Base-by-base conservation (phyloP, 2,113 vertebrate species). In the Geococcyx californianus region DNA sequence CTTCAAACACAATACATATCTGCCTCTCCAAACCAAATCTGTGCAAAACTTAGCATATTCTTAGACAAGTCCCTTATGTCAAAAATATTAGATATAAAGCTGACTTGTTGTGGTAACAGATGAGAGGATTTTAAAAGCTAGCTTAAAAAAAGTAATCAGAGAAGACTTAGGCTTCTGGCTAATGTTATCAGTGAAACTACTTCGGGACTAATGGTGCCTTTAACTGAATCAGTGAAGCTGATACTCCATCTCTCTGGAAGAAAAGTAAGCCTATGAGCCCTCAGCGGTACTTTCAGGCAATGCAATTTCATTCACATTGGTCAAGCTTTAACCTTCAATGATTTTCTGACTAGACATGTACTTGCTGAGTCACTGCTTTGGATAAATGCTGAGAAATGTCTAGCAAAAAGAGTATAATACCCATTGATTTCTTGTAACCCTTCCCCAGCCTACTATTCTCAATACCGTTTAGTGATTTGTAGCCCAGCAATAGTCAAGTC, bases 401-500 rank as follows among this genome's bases (percentile, higher is more conserved):
- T 8, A 52, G 15, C 9, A 44, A 52, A 84, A 92, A 10, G 11
- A 55, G 5, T 25, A n/a, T 52, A 84, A 80, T 49, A 52, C 21
- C 42, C 23, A 89, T 70, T 52, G 34, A 29, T 77, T 89, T 86
- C 33, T 72, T 51, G 7, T n/a, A 58, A 59, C 18, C 49, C 44
- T 68, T 89, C 52, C 25, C 23, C 11, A 76, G 1, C 4, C 31
- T 82, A 59, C 10, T 31, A 26, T 47, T 66, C 34, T 94, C 24
- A 20, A 38, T 40, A 78, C 38, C 11, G 6, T 72, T 84, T 28
- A 75, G 38, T 45, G 64, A 90, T 77, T 60, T 64, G 75, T 90
- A 93, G 94, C 34, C 55, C 47, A 90, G 75, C 36, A 90, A 81
- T 75, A 96, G 79, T 72, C 82, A 88, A 70, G 45, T 87, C 84